phyloP scores from a whole-genome alignment of 2,113 vertebrate genomes.

The Poeciliopsis prolifica region DNA sequence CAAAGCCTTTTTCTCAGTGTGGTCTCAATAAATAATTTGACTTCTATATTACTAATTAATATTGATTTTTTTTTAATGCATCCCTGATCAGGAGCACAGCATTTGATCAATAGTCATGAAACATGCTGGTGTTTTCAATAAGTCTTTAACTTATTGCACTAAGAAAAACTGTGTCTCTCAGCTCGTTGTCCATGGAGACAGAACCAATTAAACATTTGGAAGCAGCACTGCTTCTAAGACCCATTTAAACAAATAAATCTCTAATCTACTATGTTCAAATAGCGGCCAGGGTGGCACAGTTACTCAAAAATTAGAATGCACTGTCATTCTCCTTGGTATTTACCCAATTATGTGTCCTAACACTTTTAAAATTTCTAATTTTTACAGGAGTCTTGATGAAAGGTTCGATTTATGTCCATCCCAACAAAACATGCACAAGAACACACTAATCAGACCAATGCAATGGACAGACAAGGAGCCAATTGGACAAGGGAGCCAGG shows the following conservation, averaged over 20 bases:
- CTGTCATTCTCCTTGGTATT: not conserved
- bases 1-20: not conserved
- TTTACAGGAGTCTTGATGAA: conserved; percentile 9
- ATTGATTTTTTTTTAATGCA: too few relatives aligned
- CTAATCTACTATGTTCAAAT: conserved; percentile 9
- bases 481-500: conserved; percentile 12
- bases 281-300: not conserved
- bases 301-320: conserved; percentile 31
- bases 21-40: not conserved
- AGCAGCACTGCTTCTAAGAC: conserved; percentile 19
- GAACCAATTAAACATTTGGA: conserved; percentile 21
- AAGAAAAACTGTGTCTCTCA: not conserved
- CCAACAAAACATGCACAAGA: not conserved
- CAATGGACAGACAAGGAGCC: conserved; percentile 15
- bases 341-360: conserved; percentile 37
- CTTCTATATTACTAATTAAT: not conserved
- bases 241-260: conserved; percentile 27
- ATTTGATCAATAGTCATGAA: not conserved
- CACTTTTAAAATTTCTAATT: conserved; percentile 13
- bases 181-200: conserved; percentile 3
- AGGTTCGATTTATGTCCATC: not conserved
- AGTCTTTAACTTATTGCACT: not conserved
- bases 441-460: conserved; percentile 2
- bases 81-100: not conserved
- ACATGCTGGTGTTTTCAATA: not conserved